Base-by-base conservation (phyloP, 2,888 invertebrate species). In the Ecdyonurus torrentis region DNA sequence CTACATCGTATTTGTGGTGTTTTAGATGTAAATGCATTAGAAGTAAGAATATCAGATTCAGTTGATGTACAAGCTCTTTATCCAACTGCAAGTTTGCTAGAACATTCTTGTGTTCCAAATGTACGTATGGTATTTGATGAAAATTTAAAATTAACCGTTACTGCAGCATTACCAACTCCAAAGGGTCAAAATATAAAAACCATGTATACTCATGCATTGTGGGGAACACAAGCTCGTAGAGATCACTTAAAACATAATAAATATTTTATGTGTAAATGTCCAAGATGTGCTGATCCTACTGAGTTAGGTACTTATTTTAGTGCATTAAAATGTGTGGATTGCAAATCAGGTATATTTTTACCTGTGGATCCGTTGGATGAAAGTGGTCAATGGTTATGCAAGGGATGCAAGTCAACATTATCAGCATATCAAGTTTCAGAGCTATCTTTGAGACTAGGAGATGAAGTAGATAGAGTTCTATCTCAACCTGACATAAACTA, bases 141-240 rank as follows among this genome's bases (percentile, higher is more conserved):
- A 18, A 59, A 85, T 83, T 76, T 76, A 69, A 59, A 66, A 60
- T 19, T 23, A 3, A n/a, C 22, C 50, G n/a, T 58, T 2, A 37
- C 37, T 10, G 5, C 37, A 10, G 37, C 37, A 37, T 37, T 37
- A 37, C 37, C 37, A 37, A 37, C 63, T 69, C 70, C 66, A 63
- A 79, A 80, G 72, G 89, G 85, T 0, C 82, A 85, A 53, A 86
- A 90, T 70, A 79, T 93, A 37, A 82, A 84, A 7, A 91, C 91
- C 1, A 89, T 87, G 81, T 93, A 92, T 69, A 90, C 91, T 2
- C 91, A 92, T 71, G 88, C 89, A 10, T 74, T 93, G 65, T 92
- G 92, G 92, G 87, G 90, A 1, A 91, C 91, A 0, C 85, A 86
- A 72, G 84, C 86, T 52, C 80, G 92, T 67, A 80, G 87, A 65